Evolutionary conservation across 2,797 vertebrate genomes (phyloP).

Genomic region (Eospalax fontanierii): DNA sequence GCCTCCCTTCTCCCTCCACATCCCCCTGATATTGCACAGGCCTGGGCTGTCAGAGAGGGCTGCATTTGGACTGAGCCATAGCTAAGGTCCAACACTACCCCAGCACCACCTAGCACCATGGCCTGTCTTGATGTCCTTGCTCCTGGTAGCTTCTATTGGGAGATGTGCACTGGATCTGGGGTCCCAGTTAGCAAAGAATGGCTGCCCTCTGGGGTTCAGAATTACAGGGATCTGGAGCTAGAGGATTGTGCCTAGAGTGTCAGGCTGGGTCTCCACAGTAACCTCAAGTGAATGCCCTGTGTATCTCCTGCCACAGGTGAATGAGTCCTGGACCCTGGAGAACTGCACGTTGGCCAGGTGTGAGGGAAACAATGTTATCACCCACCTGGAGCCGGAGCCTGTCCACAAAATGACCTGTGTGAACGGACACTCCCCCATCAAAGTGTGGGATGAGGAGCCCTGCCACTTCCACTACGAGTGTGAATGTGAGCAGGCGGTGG

Average conservation of each 20-base stretch:
- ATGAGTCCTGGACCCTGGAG: conserved; percentile 87
- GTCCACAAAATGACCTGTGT: conserved; percentile 89
- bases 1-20: fast-evolving
- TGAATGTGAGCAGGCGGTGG: conserved; percentile 90
- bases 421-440: conserved; percentile 89
- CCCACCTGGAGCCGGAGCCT: conserved; percentile 89
- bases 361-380: conserved; percentile 85
- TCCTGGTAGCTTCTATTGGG: not conserved
- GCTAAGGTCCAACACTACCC: not conserved
- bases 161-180: fast-evolving
- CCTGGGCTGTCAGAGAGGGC: not conserved
- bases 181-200: not conserved
- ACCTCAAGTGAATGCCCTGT: too few relatives aligned
- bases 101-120: not conserved
- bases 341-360: conserved; percentile 85
- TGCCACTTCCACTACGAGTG: conserved; percentile 91
- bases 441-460: conserved; percentile 85
- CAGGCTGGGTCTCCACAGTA: not conserved
- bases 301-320: conserved; percentile 74
- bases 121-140: not conserved
- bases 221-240: not conserved
- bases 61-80: not conserved
- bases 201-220: not conserved
- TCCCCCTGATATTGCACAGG: fast-evolving
- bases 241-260: not conserved